Evolutionary conservation across 2,797 vertebrate genomes (phyloP), one percentile per base, ranked within the genome.

Genomic region (Mionectes olivaceus): DNA sequence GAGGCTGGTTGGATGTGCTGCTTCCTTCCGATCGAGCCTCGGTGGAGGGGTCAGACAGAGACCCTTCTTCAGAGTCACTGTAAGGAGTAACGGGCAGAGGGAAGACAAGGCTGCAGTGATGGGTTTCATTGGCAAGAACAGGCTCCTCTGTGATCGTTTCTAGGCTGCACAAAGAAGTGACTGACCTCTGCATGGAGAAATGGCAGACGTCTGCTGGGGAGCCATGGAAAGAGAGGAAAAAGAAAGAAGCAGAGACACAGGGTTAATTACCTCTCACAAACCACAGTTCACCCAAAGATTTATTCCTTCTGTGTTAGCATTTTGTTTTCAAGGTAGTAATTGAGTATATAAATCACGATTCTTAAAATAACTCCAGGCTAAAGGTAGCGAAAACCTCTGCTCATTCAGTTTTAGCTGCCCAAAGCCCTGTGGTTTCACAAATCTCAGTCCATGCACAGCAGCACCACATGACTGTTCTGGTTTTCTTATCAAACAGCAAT

Each of bases 121-220:
- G 91, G 83, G 70, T 96, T 80, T 98, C 98, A 85, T 75, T 97
- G 91, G 97, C 67, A 96, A 83, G 37, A 75, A 89, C 81, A 41
- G 98, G 97, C 95, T 99, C 98, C 96, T 99, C 98, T 21, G 97
- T 97, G 83, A 98, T 99, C 33, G 98, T 98, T 96, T 98, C 98
- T 97, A 98, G 98, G 97, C 97, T 97, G 96, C 97, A 97, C 94
- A 97, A 98, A 92, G 98, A 98, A 86, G 98, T 96, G 92, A 95
- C 93, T 76, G 98, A 97, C 97, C 95, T 98, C 97, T 98, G 98
- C 60, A 94, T 82, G 46, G 97, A 97, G 93, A 95, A 94, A 93
- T 88, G 96, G 94, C 95, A 97, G 97, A 94, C 23, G 30, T 98
- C 98, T 99, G 37, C 32, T 75, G 13, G 52, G 82, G 89, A 93